Base-by-base conservation (phyloP, 2,797 vertebrate genomes). In the Chrosomus eos region DNA sequence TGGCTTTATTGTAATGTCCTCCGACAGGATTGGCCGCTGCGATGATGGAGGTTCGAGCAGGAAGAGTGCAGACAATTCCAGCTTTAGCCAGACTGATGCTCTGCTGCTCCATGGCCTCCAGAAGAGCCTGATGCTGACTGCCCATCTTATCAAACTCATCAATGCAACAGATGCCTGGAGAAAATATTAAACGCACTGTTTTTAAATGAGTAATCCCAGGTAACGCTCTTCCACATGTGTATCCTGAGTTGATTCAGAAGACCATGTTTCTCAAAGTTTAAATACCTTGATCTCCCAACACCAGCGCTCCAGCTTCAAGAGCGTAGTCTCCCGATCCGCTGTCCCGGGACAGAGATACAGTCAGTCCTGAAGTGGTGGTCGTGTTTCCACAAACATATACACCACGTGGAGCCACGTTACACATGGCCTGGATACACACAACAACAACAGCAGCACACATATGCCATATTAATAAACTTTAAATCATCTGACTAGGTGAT, bases 121-220 rank as follows among this genome's bases (percentile, higher is more conserved):
- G 73, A 87, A 99, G 93, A 82, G 97, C 98, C 93, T 98, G 98
- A 90, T 99, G 97, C 83, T 99, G 98, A 90, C 88, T 96, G 14
- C 97, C 97, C 96, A 99, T 96, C 92, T 99, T 99, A 93, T 99
- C 98, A 94, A 99, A 99, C 91, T 99, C 98, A 92, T 99, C 98
- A 85, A 99, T 99, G 91, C 98, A 98, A 93, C 98, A 97, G 78
- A 97, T 92, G 33, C 96, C 96, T 97, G 88, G 89, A 91, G 43
- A 45, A 90, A 81, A 38, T 5, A 33, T 53, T 23, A 7, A 21
- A 51, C 5, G 14, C 4, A 26, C 53, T 10, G 64, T 4, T 4
- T 31, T 21, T 67, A 36, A 67, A 64, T 3, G 13, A 62, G 5
- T 62, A 33, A 23, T 21, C 14, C 14, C 68, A 60, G 1, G 71